phyloP scores from a whole-genome alignment of 2,888 invertebrate genomes.

The Allolobophora icterica region DNA sequence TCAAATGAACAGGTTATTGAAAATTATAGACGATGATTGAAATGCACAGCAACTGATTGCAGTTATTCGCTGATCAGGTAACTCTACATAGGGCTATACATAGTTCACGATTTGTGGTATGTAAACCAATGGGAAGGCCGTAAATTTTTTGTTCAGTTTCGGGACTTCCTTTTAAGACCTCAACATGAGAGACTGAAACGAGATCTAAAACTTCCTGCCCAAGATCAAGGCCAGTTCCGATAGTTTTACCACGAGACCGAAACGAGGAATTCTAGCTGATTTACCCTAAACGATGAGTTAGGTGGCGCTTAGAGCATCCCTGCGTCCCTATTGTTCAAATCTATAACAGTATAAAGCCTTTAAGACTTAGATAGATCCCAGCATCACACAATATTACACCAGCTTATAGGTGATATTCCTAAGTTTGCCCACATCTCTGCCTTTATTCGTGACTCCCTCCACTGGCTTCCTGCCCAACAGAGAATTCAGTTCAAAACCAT shows the following conservation, averaged over 20 bases:
- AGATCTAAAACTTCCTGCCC: neutral
- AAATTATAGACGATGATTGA: neutral
- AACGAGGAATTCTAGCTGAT: neutral
- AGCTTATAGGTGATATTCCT: too few relatives aligned
- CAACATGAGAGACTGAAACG: neutral
- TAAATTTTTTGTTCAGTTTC: too few relatives aligned
- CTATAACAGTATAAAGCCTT: neutral
- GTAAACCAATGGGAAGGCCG: neutral
- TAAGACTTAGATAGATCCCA: too few relatives aligned
- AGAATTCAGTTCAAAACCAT: too few relatives aligned
- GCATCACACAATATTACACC: too few relatives aligned
- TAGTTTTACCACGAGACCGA: neutral
- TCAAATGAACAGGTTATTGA: too few relatives aligned
- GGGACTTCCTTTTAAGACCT: too few relatives aligned
- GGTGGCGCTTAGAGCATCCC: neutral
- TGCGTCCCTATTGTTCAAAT: neutral
- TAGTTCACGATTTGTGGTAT: neutral
- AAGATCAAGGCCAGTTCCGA: too few relatives aligned
- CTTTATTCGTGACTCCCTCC: too few relatives aligned
- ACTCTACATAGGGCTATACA: neutral
- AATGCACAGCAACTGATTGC: neutral
- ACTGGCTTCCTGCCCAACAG: too few relatives aligned
- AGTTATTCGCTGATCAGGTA: neutral
- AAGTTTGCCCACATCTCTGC: too few relatives aligned
- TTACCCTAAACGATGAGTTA: neutral